phyloP scores from a whole-genome alignment of 2,888 invertebrate genomes.

The Trissoscelio sp. region DNA sequence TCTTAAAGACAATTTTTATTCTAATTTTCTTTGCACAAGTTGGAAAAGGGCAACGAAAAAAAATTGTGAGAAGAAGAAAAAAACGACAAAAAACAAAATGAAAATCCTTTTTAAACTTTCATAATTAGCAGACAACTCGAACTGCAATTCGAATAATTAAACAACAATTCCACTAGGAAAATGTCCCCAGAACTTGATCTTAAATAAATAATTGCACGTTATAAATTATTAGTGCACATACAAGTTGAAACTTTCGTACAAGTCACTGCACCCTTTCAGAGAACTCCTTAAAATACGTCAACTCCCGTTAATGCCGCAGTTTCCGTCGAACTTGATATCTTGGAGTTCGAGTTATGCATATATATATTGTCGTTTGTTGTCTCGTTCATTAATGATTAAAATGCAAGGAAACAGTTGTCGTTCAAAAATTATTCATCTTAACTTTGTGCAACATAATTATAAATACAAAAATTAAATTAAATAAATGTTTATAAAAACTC shows the following conservation, averaged over 20 bases:
- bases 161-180: constrained; percentile 2
- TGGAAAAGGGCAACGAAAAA: too few relatives aligned
- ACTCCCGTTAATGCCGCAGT: constrained; percentile 31
- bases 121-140: background rate
- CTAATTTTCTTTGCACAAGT: too few relatives aligned
- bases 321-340: constrained; percentile 28
- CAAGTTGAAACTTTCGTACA: constrained; percentile 12
- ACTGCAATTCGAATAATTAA: constrained; percentile 1
- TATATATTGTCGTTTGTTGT: constrained; percentile 3
- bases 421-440: background rate
- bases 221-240: constrained; percentile 17
- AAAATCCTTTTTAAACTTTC: too few relatives aligned
- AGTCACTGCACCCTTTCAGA: constrained; percentile 17
- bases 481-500: too few relatives aligned
- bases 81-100: too few relatives aligned
- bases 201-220: constrained; percentile 19
- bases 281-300: constrained; percentile 36
- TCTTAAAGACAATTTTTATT: too few relatives aligned
- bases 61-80: too few relatives aligned
- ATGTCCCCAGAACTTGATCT: background rate
- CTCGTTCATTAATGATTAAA: constrained; percentile 11
- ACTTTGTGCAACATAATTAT: too few relatives aligned
- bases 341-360: constrained; percentile 1
- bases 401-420: background rate
- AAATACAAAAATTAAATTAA: too few relatives aligned